Evolutionary conservation across 2,113 vertebrate genomes (phyloP).

Genomic region (Crotalus viridis): DNA sequence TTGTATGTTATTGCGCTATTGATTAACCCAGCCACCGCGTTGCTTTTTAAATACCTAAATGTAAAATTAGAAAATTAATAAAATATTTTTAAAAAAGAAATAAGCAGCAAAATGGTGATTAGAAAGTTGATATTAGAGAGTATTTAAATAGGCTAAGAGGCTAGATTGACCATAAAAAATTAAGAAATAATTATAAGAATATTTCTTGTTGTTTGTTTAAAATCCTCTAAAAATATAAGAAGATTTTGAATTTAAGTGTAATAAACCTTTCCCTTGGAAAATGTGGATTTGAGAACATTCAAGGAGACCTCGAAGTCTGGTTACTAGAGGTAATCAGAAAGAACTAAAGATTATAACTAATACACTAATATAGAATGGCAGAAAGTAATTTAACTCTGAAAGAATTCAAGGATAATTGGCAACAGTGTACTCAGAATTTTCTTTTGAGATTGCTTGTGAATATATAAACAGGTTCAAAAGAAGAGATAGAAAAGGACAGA

Average conservation of each 20-base stretch:
- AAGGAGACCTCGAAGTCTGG: background rate
- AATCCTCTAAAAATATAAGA: background rate
- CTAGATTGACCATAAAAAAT: background rate
- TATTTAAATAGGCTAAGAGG: background rate
- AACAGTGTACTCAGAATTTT: background rate
- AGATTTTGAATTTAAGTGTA: background rate
- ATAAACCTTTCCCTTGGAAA: background rate
- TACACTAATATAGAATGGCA: background rate
- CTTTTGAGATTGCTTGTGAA: background rate
- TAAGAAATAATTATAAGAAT: background rate
- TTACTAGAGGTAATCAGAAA: background rate
- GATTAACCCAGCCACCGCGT: too few species aligned
- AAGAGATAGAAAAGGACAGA: background rate
- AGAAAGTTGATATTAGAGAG: background rate
- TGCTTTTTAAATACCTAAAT: too few species aligned
- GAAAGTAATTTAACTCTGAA: background rate
- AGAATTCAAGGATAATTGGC: background rate
- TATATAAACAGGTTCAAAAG: background rate
- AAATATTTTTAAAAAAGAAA: background rate
- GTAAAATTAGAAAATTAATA: too few species aligned
- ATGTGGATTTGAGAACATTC: background rate
- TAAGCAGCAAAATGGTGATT: background rate
- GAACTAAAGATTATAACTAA: background rate
- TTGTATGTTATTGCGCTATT: too few species aligned
- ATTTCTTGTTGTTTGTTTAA: background rate